Base-by-base conservation (phyloP, 2,888 invertebrate species). In the Bibio marci region DNA sequence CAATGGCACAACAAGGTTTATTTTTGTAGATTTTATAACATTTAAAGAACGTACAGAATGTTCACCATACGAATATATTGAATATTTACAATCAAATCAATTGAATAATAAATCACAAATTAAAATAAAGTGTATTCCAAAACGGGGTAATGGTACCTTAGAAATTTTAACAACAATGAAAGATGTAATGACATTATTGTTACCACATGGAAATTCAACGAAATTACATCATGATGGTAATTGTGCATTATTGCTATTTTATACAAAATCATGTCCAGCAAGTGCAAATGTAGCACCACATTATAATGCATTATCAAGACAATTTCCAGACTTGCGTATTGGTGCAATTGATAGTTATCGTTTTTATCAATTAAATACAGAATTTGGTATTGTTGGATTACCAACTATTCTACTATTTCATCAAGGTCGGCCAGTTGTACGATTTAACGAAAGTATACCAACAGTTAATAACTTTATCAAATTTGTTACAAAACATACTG, bases 341-440 rank as follows among this genome's bases (percentile, higher is more conserved):
- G 80, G 88, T 10, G 94, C 86, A 3, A 74, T 95, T 14, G 91
- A 97, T 66, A 88, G 91, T 2, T 70, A 82, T 48, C 76, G 76
- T 54, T 76, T 81, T 51, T 77, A 79, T 53, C 74, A 80, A 43
- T 82, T 88, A 37, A 91, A 88, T 62, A 83, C 88, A 0, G 85
- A 88, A 49, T 88, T 85, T 59, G 91, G 91, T 10, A 82, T 91
- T 42, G 79, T 88, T 8, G 90, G 88, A 14, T 79, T 92, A 30
- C 92, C 92, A 7, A 86, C 88, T 3, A 56, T 91, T 26, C 71
- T 91, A 64, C 67, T 94, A 45, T 86, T 92, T 51, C 88, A 91
- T 51, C 90, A 88, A 58, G 33, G 38, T 32, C 69, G 82, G 46
- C 77, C 87, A 1, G 73, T 85, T 19, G 80, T 80, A 0, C 83